Base-by-base conservation (phyloP, 92 coral and sea anemone genomes). In the Heteractis magnifica region DNA sequence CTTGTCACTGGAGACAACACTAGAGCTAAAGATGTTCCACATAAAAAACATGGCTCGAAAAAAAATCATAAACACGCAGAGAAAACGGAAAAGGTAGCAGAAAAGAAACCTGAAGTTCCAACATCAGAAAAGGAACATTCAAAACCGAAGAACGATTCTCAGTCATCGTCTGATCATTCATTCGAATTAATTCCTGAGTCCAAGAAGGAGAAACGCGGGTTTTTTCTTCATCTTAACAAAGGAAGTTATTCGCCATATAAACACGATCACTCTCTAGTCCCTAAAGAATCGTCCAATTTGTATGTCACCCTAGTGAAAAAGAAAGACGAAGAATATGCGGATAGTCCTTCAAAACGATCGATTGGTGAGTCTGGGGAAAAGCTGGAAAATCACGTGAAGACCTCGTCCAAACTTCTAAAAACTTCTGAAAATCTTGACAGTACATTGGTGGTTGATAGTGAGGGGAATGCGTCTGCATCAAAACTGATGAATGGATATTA, bases 1-100 rank as follows among this genome's bases (percentile, higher is more conserved):
- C 71, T 70, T 55, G 20, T 77, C 78, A 87, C 80, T 8, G 91
- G 93, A n/a, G 91, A 88, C 68, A 90, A 87, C 76, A 41, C 77
- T 1, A 80, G 93, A 68, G 51, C 44, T 13, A 76, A 76, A 10
- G 71, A 75, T 72, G 59, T n/a, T 9, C 19, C 59, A 51, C 26
- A 64, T 16, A 21, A 65, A 14, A 50, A 55, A 51, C 48, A 14
- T 52, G 13, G 34, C 58, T 12, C 64, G 52, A 72, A 72, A 60
- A 70, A 52, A 18, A 13, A 65, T 15, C 60, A 16, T 4, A 50
- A 20, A n/a, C 58, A 70, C 10, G 5, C 77, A n/a, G 51, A 81
- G 48, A 49, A n/a, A 14, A 14, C 0, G 11, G 26, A 56, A 4
- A 81, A 65, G 14, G 50, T 65, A 26, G 0, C 44, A 4, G 20